These are phyloP conservation scores for Tipula confusa DNA, from an alignment of 2,888 invertebrate genomes.

Conservation along the genomic window DNA sequence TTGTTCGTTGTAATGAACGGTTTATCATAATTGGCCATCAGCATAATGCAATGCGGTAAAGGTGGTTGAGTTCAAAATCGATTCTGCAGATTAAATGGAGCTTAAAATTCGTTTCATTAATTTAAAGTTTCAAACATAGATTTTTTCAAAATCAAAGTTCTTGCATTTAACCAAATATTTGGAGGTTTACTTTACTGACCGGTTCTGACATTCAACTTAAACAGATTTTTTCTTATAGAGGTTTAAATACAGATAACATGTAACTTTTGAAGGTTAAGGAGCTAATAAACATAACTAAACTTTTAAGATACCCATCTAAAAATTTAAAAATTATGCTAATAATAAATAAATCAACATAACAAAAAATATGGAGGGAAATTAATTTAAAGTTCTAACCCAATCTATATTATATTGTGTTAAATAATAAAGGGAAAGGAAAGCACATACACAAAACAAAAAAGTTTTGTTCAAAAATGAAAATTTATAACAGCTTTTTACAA, in stretches of 20 bases:
- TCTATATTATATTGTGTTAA: background rate
- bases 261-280: background rate
- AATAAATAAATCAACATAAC: background rate
- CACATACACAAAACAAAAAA: background rate
- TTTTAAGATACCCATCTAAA: background rate
- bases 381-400: background rate
- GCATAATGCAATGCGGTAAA: no score
- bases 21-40: no score
- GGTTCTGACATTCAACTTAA: background rate
- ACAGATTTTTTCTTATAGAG: no score
- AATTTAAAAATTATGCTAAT: background rate
- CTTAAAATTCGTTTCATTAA: no score
- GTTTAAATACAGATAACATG: no score
- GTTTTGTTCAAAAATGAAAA: background rate
- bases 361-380: background rate
- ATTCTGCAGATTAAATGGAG: no score
- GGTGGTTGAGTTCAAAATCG: no score
- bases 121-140: no score
- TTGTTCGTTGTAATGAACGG: no score
- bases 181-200: no score
- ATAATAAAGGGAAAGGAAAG: background rate
- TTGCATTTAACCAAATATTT: no score
- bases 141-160: no score
- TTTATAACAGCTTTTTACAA: background rate
- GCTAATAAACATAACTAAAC: background rate